Evolutionary conservation across 2,888 invertebrate species (phyloP).

Genomic region (Euspilapteryx auroguttella): DNA sequence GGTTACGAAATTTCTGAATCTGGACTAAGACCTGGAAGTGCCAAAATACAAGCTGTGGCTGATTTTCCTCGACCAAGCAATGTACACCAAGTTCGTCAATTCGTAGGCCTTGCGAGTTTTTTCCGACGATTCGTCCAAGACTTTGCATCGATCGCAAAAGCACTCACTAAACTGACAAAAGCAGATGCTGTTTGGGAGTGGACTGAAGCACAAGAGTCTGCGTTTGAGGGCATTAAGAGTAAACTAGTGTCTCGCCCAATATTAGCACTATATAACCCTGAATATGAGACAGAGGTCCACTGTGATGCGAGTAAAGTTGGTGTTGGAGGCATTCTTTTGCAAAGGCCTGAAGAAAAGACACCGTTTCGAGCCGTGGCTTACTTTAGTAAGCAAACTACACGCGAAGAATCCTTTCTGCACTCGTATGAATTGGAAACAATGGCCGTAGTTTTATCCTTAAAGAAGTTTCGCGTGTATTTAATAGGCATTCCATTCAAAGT

Average conservation of each 20-base stretch:
- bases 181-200: slow-evolving; percentile 9
- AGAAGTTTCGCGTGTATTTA: slow-evolving; percentile 18
- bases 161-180: slow-evolving; percentile 9
- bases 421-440: slow-evolving; percentile 20
- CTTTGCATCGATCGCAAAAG: slow-evolving; percentile 11
- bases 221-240: slow-evolving; percentile 9
- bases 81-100: slow-evolving; percentile 13
- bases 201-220: slow-evolving; percentile 8
- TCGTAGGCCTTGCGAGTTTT: slow-evolving; percentile 14
- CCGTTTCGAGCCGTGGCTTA: slow-evolving; percentile 14
- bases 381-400: slow-evolving; percentile 14
- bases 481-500: slow-evolving; percentile 15
- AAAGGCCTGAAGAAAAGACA: slow-evolving; percentile 9
- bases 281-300: slow-evolving; percentile 12
- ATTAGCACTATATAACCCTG: slow-evolving; percentile 5
- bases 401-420: slow-evolving; percentile 14
- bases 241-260: slow-evolving; percentile 5
- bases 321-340: slow-evolving; percentile 14
- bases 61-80: slow-evolving; percentile 12
- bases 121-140: slow-evolving; percentile 13
- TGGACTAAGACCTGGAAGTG: slow-evolving; percentile 10
- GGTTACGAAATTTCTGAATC: slow-evolving; percentile 12
- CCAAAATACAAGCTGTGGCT: slow-evolving; percentile 11
- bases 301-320: slow-evolving; percentile 14
- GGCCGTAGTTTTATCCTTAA: slow-evolving; percentile 17